These are phyloP conservation scores for Limenitis arthemis DNA, from an alignment of 2,888 invertebrate genomes.

Conservation along the genomic window DNA sequence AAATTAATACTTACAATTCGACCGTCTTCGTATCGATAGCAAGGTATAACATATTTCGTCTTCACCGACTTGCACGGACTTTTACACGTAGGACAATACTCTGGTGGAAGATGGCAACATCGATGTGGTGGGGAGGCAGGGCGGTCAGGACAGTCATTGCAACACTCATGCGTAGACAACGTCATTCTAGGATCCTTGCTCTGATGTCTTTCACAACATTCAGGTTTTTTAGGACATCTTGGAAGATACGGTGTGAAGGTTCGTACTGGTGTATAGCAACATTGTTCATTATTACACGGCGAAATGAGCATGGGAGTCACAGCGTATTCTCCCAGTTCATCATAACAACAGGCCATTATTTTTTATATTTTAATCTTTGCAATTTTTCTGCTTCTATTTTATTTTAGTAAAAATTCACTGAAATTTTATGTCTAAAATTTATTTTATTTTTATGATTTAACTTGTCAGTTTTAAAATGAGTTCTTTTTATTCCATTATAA, in stretches of 20 bases:
- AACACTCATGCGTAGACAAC: constrained; percentile 10
- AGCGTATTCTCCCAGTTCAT: constrained; percentile 38
- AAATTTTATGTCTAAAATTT: neutral
- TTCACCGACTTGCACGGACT: constrained; percentile 24
- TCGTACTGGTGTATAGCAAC: constrained; percentile 21
- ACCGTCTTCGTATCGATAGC: constrained; percentile 64
- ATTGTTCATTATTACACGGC: constrained; percentile 32
- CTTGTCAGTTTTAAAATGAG: neutral
- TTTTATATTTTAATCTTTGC: constrained; percentile 12
- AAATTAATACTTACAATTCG: constrained; percentile 51
- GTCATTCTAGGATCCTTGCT: neutral
- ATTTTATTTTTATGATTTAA: neutral
- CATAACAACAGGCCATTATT: constrained; percentile 46
- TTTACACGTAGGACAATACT: constrained; percentile 26
- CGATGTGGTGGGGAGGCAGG: neutral
- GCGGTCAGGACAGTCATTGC: constrained; percentile 14
- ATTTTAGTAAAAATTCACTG: neutral
- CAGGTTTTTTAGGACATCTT: constrained; percentile 34
- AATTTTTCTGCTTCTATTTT: constrained; percentile 12
- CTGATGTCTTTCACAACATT: constrained; percentile 36
- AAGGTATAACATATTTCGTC: constrained; percentile 58
- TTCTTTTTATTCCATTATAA: too few species aligned
- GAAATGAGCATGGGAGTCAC: constrained; percentile 45
- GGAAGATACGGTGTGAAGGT: constrained; percentile 44
- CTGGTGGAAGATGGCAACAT: neutral